These are phyloP conservation scores for Lamellibrachia columna DNA, from an alignment of 2,888 invertebrate species.

Conservation along the genomic window DNA sequence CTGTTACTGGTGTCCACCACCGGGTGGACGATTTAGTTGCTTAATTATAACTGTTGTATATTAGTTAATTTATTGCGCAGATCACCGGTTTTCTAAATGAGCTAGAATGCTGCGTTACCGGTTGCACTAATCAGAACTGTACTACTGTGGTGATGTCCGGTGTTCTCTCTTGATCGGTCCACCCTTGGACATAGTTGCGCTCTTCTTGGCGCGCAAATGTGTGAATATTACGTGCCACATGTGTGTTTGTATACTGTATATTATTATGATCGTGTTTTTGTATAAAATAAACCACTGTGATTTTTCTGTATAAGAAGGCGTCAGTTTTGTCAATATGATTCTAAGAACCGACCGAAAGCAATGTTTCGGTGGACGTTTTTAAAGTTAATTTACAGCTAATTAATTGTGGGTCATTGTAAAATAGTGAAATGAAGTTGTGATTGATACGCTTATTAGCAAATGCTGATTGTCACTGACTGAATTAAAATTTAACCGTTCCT, in stretches of 20 bases:
- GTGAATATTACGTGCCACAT: not conserved
- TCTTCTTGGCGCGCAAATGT: not conserved
- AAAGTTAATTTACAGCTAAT: not conserved
- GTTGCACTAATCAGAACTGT: not conserved
- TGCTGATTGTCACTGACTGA: not conserved
- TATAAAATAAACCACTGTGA: constrained; percentile 16
- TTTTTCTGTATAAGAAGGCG: not conserved
- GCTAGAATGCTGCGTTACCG: not conserved
- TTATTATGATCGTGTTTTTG: constrained; percentile 16
- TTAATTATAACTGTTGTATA: not conserved
- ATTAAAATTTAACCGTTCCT: not conserved
- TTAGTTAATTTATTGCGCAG: not conserved
- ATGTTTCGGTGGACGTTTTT: not conserved
- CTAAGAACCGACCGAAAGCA: not conserved
- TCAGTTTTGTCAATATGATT: not conserved
- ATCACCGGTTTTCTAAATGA: not conserved
- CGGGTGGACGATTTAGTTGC: not conserved
- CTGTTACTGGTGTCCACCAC: not conserved
- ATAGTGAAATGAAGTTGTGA: not conserved
- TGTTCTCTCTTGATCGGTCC: not conserved
- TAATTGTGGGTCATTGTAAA: not conserved
- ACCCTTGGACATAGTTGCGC: not conserved
- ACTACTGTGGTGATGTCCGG: not conserved
- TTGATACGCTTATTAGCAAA: not conserved
- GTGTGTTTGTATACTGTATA: constrained; percentile 4